Base-by-base conservation (phyloP, 35 echinoderm and acorn worm species). In the Apostichopus japonicus region DNA sequence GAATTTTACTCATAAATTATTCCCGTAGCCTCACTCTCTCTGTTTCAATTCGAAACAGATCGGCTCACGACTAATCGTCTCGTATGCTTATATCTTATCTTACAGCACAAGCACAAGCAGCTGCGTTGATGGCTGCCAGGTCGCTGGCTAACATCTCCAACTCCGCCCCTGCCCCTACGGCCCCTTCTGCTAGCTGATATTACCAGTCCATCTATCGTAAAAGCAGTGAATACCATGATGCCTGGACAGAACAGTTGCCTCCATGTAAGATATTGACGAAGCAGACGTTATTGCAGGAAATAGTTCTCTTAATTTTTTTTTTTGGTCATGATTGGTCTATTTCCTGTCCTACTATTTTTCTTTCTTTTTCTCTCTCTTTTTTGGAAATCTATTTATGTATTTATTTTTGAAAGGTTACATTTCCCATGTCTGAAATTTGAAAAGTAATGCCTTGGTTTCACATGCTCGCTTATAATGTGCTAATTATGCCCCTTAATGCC, bases 91-190 rank as follows among this genome's bases (percentile, higher is more conserved):
- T 5, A 54, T 56, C 22, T 87, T 87, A 10, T 87, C 13, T 65
- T 65, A 56, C 59, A 16, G 33, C 33, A 44, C 33, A 44, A 73
- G 90, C 90, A 79, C 72, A 77, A 91, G 90, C 90, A 56, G 90
- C 70, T 78, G 90, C 90, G 17, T 53, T 91, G 54, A 76, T 76
- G 67, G 90, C 90, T 78, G 90, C 90, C 72, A 91, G 70, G 51
- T 91, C 90, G 6, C 44, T 91, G 52, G 90, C 90, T 67, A 77
- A 15, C 54, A 91, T 91, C 90, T 91, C 90, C 86, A 89, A 89
- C 51, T 89, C 86, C 53, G 33, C 86, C 7, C 86, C 86, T 5
- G 86, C 86, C 55, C 57, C 81, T 33, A 44, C 33, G 33, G 33
- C 33, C 33, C 33, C 33, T 61, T 84, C 53, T 84, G 81, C 54